Conservation (phyloP, 2,113 vertebrate species). For the Ellobius talpinus region DNA sequence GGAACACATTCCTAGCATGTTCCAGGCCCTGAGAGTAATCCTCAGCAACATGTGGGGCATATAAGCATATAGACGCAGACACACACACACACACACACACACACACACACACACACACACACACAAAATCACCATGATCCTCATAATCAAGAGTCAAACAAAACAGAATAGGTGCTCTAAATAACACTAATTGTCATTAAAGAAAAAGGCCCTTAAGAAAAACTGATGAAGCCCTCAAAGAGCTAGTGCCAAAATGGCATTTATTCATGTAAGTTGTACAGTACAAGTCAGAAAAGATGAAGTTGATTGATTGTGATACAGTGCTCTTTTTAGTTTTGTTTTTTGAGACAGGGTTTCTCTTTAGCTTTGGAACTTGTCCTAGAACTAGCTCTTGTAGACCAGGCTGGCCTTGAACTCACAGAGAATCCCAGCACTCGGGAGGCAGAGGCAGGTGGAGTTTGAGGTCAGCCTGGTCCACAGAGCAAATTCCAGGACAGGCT, state of each 20-base stretch:
- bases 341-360: too few species aligned
- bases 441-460: too few species aligned
- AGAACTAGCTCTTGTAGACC: too few species aligned
- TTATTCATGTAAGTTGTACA: not conserved
- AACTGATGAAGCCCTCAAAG: not conserved
- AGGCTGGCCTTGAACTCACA: too few species aligned
- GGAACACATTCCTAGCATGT: not conserved
- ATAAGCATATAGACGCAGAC: not conserved
- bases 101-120: too few species aligned
- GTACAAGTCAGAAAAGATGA: not conserved
- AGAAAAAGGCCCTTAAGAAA: constrained; percentile 2
- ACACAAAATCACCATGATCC: not conserved
- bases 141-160: not conserved
- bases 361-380: too few species aligned
- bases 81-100: too few species aligned
- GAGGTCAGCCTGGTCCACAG: too few species aligned
- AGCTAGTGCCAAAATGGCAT: not conserved
- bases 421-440: too few species aligned
- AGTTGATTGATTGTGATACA: not conserved
- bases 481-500: too few species aligned
- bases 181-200: not conserved
- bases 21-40: not conserved
- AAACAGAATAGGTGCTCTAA: constrained; percentile 3
- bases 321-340: too few species aligned
- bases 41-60: not conserved